These are phyloP conservation scores for Caenorhabditis inopinata DNA, from an alignment of 1,140 invertebrate genomes.

Conservation along the genomic window DNA sequence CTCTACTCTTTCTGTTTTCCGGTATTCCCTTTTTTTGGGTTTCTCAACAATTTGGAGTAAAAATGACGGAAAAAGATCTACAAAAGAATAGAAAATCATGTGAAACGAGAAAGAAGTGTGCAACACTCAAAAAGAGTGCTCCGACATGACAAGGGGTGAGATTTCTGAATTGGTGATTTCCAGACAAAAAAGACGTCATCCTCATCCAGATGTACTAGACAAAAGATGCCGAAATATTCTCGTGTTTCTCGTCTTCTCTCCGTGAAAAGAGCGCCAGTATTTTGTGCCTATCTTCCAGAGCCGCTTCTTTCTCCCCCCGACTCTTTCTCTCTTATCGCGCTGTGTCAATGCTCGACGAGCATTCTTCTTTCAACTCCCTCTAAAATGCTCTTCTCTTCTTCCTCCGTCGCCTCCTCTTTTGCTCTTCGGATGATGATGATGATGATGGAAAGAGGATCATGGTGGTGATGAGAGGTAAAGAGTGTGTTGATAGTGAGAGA, in stretches of 20 bases:
- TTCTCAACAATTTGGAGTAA: too few species aligned
- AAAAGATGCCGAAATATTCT: slow-evolving; percentile 20
- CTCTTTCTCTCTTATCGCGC: not conserved
- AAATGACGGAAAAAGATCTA: too few species aligned
- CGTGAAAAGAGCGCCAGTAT: not conserved
- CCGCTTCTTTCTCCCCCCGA: not conserved
- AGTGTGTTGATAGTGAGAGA: slow-evolving; percentile 11
- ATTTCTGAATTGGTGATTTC: not conserved
- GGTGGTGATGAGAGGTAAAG: not conserved
- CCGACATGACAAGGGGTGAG: too few species aligned
- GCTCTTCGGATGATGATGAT: not conserved
- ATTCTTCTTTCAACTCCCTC: slow-evolving; percentile 1
- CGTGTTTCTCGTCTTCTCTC: not conserved
- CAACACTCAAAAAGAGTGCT: too few species aligned
- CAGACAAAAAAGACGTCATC: not conserved
- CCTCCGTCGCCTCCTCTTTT: not conserved
- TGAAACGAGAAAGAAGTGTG: too few species aligned
- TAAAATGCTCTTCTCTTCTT: not conserved
- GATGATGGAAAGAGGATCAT: not conserved
- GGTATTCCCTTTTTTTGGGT: too few species aligned
- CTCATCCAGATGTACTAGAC: not conserved
- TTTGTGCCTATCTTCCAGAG: slow-evolving; percentile 25
- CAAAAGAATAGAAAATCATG: too few species aligned
- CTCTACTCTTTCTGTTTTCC: too few species aligned
- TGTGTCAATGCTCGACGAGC: slow-evolving; percentile 8